phyloP scores from a whole-genome alignment of 2,797 vertebrate genomes.

The Tachyglossus aculeatus region DNA sequence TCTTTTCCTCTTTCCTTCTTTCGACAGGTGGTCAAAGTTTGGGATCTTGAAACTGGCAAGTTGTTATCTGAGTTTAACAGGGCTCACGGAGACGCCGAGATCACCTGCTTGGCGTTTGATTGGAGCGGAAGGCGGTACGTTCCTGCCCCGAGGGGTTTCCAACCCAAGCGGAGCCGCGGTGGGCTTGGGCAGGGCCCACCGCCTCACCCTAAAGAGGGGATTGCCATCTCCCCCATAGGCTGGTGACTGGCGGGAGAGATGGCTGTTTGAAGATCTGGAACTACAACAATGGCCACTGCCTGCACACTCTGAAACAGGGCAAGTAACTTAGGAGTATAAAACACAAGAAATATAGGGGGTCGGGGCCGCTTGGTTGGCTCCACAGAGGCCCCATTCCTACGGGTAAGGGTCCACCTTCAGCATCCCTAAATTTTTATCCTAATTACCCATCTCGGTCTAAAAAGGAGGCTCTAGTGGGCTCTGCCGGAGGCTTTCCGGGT shows the following conservation, averaged over 20 bases:
- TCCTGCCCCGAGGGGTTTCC: not conserved
- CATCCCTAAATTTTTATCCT: too few relatives aligned
- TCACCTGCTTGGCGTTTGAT: slow-evolving; percentile 81
- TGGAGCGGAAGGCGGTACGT: slow-evolving; percentile 73
- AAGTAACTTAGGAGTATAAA: slow-evolving; percentile 23
- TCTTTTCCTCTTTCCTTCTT: not conserved
- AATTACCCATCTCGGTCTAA: too few relatives aligned
- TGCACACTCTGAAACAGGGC: slow-evolving; percentile 75
- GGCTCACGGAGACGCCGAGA: slow-evolving; percentile 57
- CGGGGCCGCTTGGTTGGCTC: too few relatives aligned
- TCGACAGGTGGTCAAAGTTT: slow-evolving; percentile 76
- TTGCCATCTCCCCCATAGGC: slow-evolving; percentile 52
- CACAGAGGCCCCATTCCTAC: too few relatives aligned
- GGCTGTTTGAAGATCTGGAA: slow-evolving; percentile 78
- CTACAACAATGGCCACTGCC: slow-evolving; percentile 73
- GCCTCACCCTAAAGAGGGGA: not conserved
- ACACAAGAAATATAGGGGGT: too few relatives aligned
- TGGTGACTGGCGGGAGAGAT: slow-evolving; percentile 78
- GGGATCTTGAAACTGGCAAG: slow-evolving; percentile 78
- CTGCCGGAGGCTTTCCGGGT: too few relatives aligned
- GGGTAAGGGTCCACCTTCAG: too few relatives aligned
- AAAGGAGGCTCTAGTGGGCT: too few relatives aligned
- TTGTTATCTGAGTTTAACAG: slow-evolving; percentile 77
- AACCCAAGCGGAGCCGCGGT: not conserved
- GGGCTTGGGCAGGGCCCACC: not conserved